These are phyloP conservation scores for Chaetodon auriga DNA, from an alignment of 2,113 vertebrate genomes.

Conservation along the genomic window DNA sequence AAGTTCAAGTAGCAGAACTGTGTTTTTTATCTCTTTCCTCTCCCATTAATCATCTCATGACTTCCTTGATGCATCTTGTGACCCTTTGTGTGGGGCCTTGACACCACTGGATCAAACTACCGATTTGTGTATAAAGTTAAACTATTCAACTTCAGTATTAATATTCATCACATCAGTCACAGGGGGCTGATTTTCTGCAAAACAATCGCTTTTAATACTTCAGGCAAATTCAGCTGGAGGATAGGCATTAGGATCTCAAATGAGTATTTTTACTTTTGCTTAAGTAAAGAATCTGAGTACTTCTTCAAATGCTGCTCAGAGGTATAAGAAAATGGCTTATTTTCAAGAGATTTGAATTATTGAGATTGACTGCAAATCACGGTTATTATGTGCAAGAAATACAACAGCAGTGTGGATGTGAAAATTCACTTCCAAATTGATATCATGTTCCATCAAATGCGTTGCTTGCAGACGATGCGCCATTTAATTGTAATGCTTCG, in stretches of 20 bases:
- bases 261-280: no score
- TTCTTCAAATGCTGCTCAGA: neutral
- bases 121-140: neutral
- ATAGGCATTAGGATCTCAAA: no score
- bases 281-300: neutral
- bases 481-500: neutral
- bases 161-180: neutral
- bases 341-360: neutral
- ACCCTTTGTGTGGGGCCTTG: neutral
- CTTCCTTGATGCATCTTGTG: neutral
- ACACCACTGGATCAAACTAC: neutral
- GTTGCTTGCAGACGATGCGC: neutral
- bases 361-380: constrained; percentile 2
- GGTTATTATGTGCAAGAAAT: neutral
- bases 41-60: neutral
- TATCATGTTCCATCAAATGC: neutral
- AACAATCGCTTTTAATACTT: neutral
- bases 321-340: neutral
- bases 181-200: neutral
- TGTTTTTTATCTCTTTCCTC: neutral
- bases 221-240: neutral
- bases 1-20: neutral
- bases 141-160: neutral
- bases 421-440: neutral
- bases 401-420: neutral